Base-by-base conservation (phyloP, 2,888 invertebrate genomes). In the Ferrisia virgata region DNA sequence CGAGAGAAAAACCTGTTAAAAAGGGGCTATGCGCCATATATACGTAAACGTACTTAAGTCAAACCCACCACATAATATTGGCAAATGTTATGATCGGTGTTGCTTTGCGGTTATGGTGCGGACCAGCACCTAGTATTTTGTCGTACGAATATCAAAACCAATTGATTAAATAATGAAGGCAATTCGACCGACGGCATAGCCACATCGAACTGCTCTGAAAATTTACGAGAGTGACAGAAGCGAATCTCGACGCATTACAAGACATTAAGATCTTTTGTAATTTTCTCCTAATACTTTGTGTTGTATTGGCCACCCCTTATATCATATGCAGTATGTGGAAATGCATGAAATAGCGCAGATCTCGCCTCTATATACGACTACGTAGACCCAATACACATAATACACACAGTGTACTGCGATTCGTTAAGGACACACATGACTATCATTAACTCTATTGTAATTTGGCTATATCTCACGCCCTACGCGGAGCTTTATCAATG, bases 381-480 rank as follows among this genome's bases (percentile, higher is more conserved):
- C n/a, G n/a, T n/a, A n/a, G n/a, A n/a, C n/a, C n/a, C n/a, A n/a
- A n/a, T 22, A 64, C 58, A 25, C 72, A 72, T 72, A 72, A 72
- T 72, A 33, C n/a, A n/a, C n/a, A n/a, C 28, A 72, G 33, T 72
- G n/a, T 72, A 72, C n/a, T n/a, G n/a, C 72, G 82, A 82, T 82
- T 82, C 82, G 82, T 82, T 82, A 82, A 82, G 82, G 82, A 82
- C 43, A 81, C 82, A 82, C 82, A 82, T 82, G 82, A 82, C 82
- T 82, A 82, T 82, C 82, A 82, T 82, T 82, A 82, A 82, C 82
- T 82, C 82, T 36, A 82, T 82, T 82, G 82, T 82, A 82, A 82
- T 82, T 82, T 40, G 39, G 69, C 15, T 82, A 43, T 40, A 40
- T 82, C 82, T 72, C 82, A 72, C 82, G 72, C 82, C 72, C 82